phyloP scores from a whole-genome alignment of 2,797 vertebrate genomes.

The Pyrocephalus nanus region DNA sequence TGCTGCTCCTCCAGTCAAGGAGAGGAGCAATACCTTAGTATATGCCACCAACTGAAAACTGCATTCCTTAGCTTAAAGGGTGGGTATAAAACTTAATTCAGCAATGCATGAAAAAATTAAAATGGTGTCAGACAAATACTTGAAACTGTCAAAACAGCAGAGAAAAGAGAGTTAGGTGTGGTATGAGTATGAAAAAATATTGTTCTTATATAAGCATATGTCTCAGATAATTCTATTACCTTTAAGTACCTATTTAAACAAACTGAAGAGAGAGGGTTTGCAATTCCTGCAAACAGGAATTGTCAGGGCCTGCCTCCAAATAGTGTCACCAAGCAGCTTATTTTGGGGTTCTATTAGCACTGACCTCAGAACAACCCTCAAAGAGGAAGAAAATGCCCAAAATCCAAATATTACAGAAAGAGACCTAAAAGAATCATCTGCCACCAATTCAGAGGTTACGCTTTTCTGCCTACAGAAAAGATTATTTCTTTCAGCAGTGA shows the following conservation, averaged over 20 bases:
- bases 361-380: background rate
- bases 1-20: background rate
- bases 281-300: background rate
- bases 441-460: background rate
- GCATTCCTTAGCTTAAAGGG: background rate
- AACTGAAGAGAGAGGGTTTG: background rate
- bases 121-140: background rate
- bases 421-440: background rate
- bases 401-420: background rate
- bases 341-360: background rate
- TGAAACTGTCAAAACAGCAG: background rate
- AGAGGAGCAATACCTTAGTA: background rate
- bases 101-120: background rate
- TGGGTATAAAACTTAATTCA: background rate
- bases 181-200: background rate
- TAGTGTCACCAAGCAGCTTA: background rate
- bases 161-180: background rate
- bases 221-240: background rate
- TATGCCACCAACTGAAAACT: background rate
- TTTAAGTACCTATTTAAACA: background rate
- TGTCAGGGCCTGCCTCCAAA: background rate
- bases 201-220: accelerated
- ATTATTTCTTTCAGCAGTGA: background rate
- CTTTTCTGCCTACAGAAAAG: background rate
- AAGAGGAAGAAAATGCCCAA: background rate